Percentiles rank a stretch among this genome's conserved stretches.
These are phyloP conservation scores for Trissolcus basalis DNA, from an alignment of 1,140 invertebrate species.

Conservation along the genomic window DNA sequence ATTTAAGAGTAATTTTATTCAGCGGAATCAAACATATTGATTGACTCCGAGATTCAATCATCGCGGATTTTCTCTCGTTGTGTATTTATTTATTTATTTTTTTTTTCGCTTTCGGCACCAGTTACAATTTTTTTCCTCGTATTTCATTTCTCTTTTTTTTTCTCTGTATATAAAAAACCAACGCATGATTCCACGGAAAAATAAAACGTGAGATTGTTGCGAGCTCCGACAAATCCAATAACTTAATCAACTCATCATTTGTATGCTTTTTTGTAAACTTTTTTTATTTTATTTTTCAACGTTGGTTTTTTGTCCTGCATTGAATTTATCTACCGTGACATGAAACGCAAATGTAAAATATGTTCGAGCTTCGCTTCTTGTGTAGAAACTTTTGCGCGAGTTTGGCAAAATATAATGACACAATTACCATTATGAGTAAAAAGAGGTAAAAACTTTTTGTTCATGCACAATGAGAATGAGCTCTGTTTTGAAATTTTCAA, in stretches of 20 bases:
- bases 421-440: too few species aligned
- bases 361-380: constrained; percentile 19
- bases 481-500: too few species aligned
- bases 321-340: constrained; percentile 28
- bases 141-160: not conserved
- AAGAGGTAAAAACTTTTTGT: too few species aligned
- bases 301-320: constrained; percentile 4
- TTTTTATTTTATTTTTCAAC: constrained; percentile 10
- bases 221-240: too few species aligned
- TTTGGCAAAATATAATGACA: constrained; percentile 32
- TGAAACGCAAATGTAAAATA: constrained; percentile 27
- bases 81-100: constrained; percentile 21
- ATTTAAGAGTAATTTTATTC: constrained; percentile 34
- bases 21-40: constrained; percentile 35
- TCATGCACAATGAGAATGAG: too few species aligned
- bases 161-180: too few species aligned
- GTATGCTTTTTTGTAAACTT: not conserved
- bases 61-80: constrained; percentile 1
- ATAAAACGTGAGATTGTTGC: too few species aligned
- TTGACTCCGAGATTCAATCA: constrained; percentile 35
- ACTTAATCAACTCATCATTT: too few species aligned
- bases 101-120: not conserved
- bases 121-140: constrained; percentile 10
- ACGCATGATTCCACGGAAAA: too few species aligned
- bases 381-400: constrained; percentile 11